Percentiles rank a stretch among this genome's conserved stretches.
phyloP scores from a whole-genome alignment of 2,113 vertebrate genomes.

The Crotalus helleri region DNA sequence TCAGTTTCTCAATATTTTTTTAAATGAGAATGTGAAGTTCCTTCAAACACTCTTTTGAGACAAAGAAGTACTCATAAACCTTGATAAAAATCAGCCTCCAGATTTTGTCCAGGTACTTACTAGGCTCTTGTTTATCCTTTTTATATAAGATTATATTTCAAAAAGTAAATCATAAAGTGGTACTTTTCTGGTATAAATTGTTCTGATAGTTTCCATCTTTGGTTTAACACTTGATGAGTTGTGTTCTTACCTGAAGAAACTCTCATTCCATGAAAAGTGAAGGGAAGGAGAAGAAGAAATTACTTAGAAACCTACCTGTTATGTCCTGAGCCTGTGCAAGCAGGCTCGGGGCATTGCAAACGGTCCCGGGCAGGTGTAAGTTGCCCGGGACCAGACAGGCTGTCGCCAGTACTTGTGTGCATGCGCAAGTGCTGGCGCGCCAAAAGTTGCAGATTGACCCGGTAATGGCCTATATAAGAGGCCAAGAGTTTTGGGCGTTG shows the following conservation, averaged over 20 bases:
- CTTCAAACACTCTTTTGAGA: background rate
- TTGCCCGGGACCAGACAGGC: no score
- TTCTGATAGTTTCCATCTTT: background rate
- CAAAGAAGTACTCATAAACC: background rate
- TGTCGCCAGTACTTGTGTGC: no score
- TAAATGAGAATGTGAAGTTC: background rate
- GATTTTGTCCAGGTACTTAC: background rate
- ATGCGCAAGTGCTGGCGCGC: no score
- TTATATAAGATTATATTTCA: background rate
- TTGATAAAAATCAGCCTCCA: background rate
- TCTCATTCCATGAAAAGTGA: slow-evolving; percentile 22
- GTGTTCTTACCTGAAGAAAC: slow-evolving; percentile 22
- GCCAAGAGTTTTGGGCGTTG: no score
- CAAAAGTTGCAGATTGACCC: no score
- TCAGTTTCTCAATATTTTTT: background rate
- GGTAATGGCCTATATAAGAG: no score
- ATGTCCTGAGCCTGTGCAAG: no score
- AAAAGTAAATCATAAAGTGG: background rate
- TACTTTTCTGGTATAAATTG: background rate
- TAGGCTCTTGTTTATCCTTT: background rate
- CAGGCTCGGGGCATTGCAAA: no score
- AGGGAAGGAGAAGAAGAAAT: slow-evolving; percentile 19
- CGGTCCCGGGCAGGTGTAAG: no score
- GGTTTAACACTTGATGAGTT: slow-evolving; percentile 7
- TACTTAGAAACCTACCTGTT: slow-evolving; percentile 36